Percentiles rank a stretch among this genome's conserved stretches.
phyloP scores from a whole-genome alignment of 2,888 invertebrate species.

The Choreutis nemorana region DNA sequence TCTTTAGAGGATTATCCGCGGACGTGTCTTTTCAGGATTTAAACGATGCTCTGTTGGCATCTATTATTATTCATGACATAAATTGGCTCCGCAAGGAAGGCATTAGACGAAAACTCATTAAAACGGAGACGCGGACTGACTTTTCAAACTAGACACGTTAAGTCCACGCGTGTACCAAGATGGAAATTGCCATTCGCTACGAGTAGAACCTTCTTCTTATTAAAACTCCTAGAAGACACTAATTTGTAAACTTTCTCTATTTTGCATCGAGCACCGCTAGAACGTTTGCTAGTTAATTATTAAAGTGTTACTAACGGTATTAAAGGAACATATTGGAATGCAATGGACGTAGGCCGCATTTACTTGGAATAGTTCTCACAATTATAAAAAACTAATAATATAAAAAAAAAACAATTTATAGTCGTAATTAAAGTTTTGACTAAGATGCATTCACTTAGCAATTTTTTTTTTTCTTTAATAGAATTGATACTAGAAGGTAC shows the following conservation, averaged over 20 bases:
- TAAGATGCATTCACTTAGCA: too few relatives aligned
- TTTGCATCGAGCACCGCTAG: conserved; percentile 11
- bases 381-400: too few relatives aligned
- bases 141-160: conserved; percentile 64
- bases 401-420: too few relatives aligned
- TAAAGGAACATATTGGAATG: background rate
- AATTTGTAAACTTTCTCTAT: conserved; percentile 39
- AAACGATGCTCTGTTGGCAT: conserved; percentile 49
- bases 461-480: conserved; percentile 1
- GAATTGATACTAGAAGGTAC: too few relatives aligned
- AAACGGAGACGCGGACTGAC: conserved; percentile 59
- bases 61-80: conserved; percentile 65
- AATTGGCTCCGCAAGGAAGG: conserved; percentile 57
- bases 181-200: conserved; percentile 49
- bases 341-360: too few relatives aligned
- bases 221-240: conserved; percentile 47
- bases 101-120: conserved; percentile 65
- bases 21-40: conserved; percentile 54
- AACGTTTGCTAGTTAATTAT: conserved; percentile 5
- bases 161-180: conserved; percentile 59
- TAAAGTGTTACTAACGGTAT: conserved; percentile 2
- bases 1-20: conserved; percentile 41
- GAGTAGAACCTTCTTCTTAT: conserved; percentile 45
- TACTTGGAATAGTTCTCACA: too few relatives aligned
- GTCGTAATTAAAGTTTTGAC: too few relatives aligned